Evolutionary conservation across 2,888 invertebrate species (phyloP), one percentile per base, ranked within the genome.

Genomic region (Scaeva pyrastri): DNA sequence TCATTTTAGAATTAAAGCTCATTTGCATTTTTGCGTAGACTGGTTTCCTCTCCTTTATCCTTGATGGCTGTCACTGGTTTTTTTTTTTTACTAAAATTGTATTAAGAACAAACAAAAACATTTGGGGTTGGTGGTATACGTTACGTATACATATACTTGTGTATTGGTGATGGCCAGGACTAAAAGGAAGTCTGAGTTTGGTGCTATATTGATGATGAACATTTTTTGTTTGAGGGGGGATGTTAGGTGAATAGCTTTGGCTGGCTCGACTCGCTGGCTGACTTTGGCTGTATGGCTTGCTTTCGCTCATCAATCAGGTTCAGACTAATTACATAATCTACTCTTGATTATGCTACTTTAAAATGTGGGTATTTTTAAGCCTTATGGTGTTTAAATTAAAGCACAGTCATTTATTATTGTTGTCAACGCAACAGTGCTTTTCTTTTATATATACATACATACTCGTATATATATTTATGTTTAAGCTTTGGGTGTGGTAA

Each of bases 261-360:
- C 19, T 43, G 12, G 43, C 31, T 52, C 6, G 31, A 8, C n/a
- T n/a, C n/a, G n/a, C n/a, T n/a, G 45, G 55, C 10, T 45, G 58
- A 55, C 12, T 31, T 7, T 72, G 72, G 60, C 60, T 71, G 41
- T 36, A 19, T 64, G 41, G 48, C 73, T 45, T 62, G 62, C 56
- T 66, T 66, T 74, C 89, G 90, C 91, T 91, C 91, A 91, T 91
- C 91, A 91, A 91, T 91, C 91, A 91, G 91, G 90, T 91, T 90
- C 92, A 92, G 92, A 92, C 91, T 91, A 91, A 92, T 91, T 91
- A 92, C 91, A 91, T 91, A 91, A 91, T 91, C 91, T 91, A 89
- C 91, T 91, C 91, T 91, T 91, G 91, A 91, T 90, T 91, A 91
- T 91, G 90, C 90, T 89, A 89, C 89, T 86, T 86, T 86, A 86